Base-by-base conservation (phyloP, 1,140 invertebrate genomes). In the Drosophila tsacasi region DNA sequence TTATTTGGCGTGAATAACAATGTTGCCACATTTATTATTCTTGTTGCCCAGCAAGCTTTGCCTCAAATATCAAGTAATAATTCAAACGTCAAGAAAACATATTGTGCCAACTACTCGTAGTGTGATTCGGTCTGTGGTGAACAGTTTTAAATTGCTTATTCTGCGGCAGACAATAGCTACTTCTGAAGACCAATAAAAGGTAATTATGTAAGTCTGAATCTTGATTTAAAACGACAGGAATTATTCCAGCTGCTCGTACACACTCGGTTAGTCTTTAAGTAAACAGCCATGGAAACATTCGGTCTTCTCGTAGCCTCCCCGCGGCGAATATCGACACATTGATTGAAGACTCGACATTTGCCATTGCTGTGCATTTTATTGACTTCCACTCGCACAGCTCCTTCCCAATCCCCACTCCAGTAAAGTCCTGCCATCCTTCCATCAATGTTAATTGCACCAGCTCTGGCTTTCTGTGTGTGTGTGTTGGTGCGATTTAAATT, bases 321-420 rank as follows among this genome's bases (percentile, higher is more conserved):
- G 21, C 21, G 47, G 47, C 47, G 71, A 58, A 60, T 71, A 46
- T 60, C 68, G 79, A 79, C 83, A 83, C 63, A 63, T 83, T 87
- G 83, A 85, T 85, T 82, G 79, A 85, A 79, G 79, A 64, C 79
- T 76, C 62, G 79, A 79, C 79, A 87, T 65, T 79, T 81, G 79
- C 73, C 82, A 78, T 82, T 76, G 60, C 69, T 49, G 49, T 61
- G 44, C 64, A 54, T 79, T 83, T 83, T 76, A 81, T 83, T 79
- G 76, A 79, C 79, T 63, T 62, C 52, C 63, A 62, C 62, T 35
- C 46, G 40, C 35, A 27, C n/a, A n/a, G n/a, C 32, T 35, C 30
- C 21, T 25, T 27, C 30, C n/a, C 35, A 57, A n/a, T 39, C 5
- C 58, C 49, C 40, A 25, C 19, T 30, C 39, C 55, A 2, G 25